These are phyloP conservation scores for Vombatus ursinus DNA, from an alignment of 2,113 vertebrate species.

Conservation along the genomic window DNA sequence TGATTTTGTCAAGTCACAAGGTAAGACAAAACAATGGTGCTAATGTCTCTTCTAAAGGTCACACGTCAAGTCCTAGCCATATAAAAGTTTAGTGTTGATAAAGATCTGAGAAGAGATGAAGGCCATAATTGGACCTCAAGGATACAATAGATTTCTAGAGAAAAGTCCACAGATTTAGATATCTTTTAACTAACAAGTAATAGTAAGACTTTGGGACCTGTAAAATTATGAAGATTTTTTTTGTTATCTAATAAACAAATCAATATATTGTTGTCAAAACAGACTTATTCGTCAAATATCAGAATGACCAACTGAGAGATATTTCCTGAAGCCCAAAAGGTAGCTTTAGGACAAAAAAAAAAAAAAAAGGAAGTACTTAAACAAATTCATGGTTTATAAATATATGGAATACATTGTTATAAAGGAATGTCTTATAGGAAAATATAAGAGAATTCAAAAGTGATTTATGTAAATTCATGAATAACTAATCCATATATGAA, in stretches of 20 bases:
- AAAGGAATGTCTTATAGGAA: background rate
- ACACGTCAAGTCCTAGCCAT: background rate
- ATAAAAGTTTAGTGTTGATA: background rate
- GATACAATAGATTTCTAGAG: background rate
- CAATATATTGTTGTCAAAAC: background rate
- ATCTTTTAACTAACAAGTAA: conserved; percentile 6
- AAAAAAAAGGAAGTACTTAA: background rate
- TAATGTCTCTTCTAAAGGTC: background rate
- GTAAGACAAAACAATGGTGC: background rate
- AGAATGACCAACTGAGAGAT: background rate
- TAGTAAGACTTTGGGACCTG: background rate
- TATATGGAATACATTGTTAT: background rate
- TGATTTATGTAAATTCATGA: background rate
- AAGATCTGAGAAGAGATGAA: background rate
- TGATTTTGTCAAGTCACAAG: background rate
- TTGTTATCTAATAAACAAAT: background rate
- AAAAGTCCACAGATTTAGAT: conserved; percentile 6
- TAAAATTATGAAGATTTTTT: background rate
- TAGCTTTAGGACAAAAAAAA: background rate
- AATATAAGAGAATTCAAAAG: background rate
- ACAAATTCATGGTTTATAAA: background rate
- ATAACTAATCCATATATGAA: background rate
- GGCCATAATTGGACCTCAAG: background rate
- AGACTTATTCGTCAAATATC: conserved; percentile 9
- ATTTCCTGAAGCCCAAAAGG: background rate